Conservation (phyloP, 1,140 invertebrate species). For the Drosophila punjabiensis region DNA sequence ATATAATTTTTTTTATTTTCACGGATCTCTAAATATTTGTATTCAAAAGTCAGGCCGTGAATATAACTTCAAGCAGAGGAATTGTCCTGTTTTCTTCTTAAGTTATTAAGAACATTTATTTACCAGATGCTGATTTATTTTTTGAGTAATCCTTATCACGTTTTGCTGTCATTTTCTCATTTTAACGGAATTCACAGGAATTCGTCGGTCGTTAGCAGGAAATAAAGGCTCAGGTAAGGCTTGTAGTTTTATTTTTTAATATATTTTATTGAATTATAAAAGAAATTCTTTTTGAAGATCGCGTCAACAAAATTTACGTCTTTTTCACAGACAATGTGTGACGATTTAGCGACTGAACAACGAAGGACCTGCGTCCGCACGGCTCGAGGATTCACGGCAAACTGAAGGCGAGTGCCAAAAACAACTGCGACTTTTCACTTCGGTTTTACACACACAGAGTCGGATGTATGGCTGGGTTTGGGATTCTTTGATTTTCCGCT, state of each 20-base stretch:
- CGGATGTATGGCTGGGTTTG: constrained; percentile 20
- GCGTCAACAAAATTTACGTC: constrained; percentile 54
- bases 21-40: too few species aligned
- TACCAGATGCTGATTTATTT: constrained; percentile 83
- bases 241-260: neutral
- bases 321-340: constrained; percentile 23
- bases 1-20: neutral
- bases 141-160: constrained; percentile 85
- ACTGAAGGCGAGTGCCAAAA: constrained; percentile 63
- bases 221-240: neutral
- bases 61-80: neutral
- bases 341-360: neutral
- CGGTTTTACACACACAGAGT: constrained; percentile 15
- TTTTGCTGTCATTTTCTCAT: constrained; percentile 85
- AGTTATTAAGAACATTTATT: neutral
- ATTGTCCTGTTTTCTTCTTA: neutral
- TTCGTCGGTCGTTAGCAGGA: constrained; percentile 44
- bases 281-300: neutral
- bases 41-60: too few species aligned
- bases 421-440: constrained; percentile 69
- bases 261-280: neutral
- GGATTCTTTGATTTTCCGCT: constrained; percentile 49
- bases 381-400: constrained; percentile 61
- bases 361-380: constrained; percentile 40
- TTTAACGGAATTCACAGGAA: constrained; percentile 78